phyloP scores from a whole-genome alignment of 1,140 invertebrate genomes.

The Orchestia grillus region DNA sequence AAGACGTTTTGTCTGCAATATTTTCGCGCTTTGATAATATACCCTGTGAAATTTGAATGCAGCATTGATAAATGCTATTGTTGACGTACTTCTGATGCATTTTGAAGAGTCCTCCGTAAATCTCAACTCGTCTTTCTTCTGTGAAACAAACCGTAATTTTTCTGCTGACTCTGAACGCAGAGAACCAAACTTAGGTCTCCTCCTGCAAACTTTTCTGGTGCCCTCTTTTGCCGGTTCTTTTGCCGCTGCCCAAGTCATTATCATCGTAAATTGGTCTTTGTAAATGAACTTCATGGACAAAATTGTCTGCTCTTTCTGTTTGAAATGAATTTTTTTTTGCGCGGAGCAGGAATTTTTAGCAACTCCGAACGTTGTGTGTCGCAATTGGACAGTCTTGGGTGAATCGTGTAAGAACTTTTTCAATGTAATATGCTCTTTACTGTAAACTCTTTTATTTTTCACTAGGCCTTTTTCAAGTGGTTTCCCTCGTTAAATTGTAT shows the following conservation, averaged over 20 bases:
- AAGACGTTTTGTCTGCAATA: not conserved
- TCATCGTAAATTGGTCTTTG: conserved; percentile 13
- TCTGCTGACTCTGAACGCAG: not conserved
- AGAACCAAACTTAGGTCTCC: not conserved
- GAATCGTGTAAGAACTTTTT: not conserved
- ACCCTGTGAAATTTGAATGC: not conserved
- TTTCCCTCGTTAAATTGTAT: not conserved
- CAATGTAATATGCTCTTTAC: not conserved
- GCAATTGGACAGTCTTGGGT: not conserved
- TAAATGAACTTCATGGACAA: conserved; percentile 18
- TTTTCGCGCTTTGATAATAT: not conserved
- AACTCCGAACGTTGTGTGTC: not conserved
- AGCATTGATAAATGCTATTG: not conserved
- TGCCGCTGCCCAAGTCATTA: not conserved
- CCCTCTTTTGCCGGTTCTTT: conserved; percentile 42
- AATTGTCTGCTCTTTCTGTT: not conserved
- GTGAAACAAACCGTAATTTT: conserved; percentile 7
- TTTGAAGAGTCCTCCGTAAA: not conserved
- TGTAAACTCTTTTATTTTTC: not conserved
- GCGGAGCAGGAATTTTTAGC: not conserved
- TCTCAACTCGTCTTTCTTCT: not conserved
- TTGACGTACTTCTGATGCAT: not conserved
- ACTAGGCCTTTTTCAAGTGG: not conserved
- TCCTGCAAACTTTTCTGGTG: conserved; percentile 6
- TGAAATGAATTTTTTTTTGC: not conserved